Base-by-base conservation (phyloP, 2,888 invertebrate genomes). In the Atrina japonica region DNA sequence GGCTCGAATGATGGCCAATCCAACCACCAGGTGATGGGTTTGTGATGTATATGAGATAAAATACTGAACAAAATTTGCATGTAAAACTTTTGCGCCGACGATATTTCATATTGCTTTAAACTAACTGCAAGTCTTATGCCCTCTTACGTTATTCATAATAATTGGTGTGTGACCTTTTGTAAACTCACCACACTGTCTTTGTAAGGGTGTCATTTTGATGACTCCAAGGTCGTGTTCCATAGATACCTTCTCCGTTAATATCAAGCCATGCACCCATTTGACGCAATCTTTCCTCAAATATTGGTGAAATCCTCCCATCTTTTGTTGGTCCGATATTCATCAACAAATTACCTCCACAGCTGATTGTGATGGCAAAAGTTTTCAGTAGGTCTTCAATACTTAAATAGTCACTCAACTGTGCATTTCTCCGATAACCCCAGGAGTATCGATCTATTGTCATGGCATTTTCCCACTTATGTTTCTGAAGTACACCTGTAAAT, bases 391-490 rank as follows among this genome's bases (percentile, higher is more conserved):
- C 94, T 27, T 84, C 77, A 35, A 85, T 83, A 3, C 83, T 75
- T 25, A 89, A 74, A 30, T 82, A 84, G 59, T 88, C 87, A 2
- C 49, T 35, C 3, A 85, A 60, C 25, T 77, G 75, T 67, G 91
- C 87, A 56, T 87, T 83, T 18, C 91, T 79, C 7, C 92, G 77
- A 80, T 87, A 91, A 9, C 92, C 92, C 92, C 92, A 92, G 0
- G 97, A 96, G 23, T 91, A 86, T 76, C 92, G 93, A 86, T 98
- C 98, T 40, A 98, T 92, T 0, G 98, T 97, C 93, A 98, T 95
- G 18, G 95, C 95, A 89, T 98, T 97, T 91, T 98, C 98, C 97
- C 97, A 98, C 91, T 98, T 98, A 85, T 96, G 96, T 6, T 78
- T 74, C 59, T 83, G 77, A 16, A 88, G 66, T 6, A 75, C 69